Conservation (phyloP, 2,113 vertebrate species). For the Alaudala cheleensis region DNA sequence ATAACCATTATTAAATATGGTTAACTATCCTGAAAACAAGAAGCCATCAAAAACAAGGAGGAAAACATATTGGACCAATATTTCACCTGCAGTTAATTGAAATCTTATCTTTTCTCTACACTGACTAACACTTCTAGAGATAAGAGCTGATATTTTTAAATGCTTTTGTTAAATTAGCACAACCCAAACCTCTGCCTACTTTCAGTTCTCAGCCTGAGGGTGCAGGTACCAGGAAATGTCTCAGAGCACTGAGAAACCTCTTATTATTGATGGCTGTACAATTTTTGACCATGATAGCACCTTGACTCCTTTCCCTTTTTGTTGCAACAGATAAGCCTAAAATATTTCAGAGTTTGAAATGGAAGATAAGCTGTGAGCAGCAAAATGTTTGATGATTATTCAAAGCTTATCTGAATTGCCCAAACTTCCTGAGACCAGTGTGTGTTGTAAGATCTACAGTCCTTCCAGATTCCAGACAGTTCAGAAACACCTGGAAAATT, state of each 20-base stretch:
- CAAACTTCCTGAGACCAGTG: not conserved
- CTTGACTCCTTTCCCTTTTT: not conserved
- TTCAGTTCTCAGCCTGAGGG: not conserved
- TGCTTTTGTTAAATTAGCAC: not conserved
- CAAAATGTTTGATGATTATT: conserved; percentile 9
- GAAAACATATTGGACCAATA: not conserved
- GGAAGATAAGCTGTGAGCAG: not conserved
- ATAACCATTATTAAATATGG: not conserved
- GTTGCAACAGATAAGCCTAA: conserved; percentile 1
- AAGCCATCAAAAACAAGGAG: not conserved
- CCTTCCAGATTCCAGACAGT: not conserved
- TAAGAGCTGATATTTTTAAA: not conserved
- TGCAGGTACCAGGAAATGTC: not conserved
- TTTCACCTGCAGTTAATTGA: not conserved
- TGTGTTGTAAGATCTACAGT: not conserved
- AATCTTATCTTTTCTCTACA: not conserved
- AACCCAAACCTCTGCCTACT: not conserved
- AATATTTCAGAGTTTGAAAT: conserved; percentile 4
- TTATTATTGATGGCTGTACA: not conserved
- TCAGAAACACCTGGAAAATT: not conserved
- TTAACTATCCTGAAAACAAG: not conserved
- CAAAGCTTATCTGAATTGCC: conserved; percentile 29
- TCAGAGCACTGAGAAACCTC: not conserved
- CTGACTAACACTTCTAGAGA: not conserved
- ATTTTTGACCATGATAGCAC: not conserved